Conservation (phyloP, 2,113 vertebrate genomes). For the Elephas maximus region DNA sequence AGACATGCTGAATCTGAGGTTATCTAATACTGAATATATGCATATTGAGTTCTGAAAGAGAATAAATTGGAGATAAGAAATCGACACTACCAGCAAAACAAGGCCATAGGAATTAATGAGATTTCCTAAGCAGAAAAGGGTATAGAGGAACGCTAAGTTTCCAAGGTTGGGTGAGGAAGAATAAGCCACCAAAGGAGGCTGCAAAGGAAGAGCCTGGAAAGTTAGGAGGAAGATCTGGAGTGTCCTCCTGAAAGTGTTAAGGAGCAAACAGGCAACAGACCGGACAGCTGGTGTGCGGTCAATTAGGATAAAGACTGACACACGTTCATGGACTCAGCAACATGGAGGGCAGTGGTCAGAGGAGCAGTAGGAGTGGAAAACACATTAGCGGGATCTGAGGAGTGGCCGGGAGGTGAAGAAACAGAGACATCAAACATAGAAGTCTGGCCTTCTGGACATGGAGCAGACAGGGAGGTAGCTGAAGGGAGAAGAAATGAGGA, state of each 20-base stretch:
- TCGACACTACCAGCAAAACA: neutral
- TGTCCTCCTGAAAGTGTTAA: neutral
- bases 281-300: neutral
- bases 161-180: neutral
- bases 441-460: neutral
- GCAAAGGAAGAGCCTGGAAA: neutral
- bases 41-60: neutral
- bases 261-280: neutral
- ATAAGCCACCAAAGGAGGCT: neutral
- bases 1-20: neutral
- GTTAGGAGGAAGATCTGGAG: neutral
- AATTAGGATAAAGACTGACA: neutral
- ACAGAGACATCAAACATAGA: neutral
- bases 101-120: neutral
- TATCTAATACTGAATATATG: rapidly evolving
- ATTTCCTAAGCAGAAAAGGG: neutral
- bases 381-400: too few relatives aligned
- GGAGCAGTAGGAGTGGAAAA: neutral
- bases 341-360: rapidly evolving
- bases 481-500: neutral
- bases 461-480: neutral
- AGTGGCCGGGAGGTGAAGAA: rapidly evolving
- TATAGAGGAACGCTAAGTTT: neutral
- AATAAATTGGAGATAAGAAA: neutral
- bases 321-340: rapidly evolving